Conservation (phyloP, 2,113 vertebrate genomes). For the Halichoeres trimaculatus region DNA sequence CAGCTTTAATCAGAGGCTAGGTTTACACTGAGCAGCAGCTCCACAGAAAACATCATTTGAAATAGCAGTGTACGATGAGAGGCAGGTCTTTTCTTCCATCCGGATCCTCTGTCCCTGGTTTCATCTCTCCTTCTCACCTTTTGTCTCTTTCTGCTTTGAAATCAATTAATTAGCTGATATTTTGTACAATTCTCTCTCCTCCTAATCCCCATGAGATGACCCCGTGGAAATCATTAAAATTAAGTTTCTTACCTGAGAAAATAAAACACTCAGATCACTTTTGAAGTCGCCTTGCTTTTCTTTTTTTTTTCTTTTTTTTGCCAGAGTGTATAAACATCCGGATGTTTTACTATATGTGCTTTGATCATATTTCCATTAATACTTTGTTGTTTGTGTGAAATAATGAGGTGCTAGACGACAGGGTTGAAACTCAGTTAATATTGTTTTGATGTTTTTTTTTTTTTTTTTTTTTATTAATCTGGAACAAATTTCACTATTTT, state of each 20-base stretch:
- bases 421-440: too few relatives aligned
- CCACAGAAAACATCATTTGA: neutral
- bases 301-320: neutral
- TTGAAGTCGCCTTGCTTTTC: neutral
- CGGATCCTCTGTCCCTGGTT: neutral
- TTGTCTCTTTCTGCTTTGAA: constrained; percentile 10
- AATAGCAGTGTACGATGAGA: neutral
- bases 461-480: too few relatives aligned
- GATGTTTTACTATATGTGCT: neutral
- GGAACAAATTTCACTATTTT: too few relatives aligned
- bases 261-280: neutral
- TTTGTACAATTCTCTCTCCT: neutral
- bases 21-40: constrained; percentile 14
- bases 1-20: constrained; percentile 5
- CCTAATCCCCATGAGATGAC: neutral
- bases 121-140: constrained; percentile 1
- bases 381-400: too few relatives aligned
- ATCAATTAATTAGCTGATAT: constrained; percentile 24
- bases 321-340: neutral
- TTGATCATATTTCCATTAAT: neutral
- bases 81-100: neutral
- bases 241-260: neutral
- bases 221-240: constrained; percentile 20
- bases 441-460: too few relatives aligned
- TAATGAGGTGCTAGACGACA: too few relatives aligned